Evolutionary conservation across 2,113 vertebrate genomes (phyloP).

Genomic region (Chiloscyllium plagiosum): DNA sequence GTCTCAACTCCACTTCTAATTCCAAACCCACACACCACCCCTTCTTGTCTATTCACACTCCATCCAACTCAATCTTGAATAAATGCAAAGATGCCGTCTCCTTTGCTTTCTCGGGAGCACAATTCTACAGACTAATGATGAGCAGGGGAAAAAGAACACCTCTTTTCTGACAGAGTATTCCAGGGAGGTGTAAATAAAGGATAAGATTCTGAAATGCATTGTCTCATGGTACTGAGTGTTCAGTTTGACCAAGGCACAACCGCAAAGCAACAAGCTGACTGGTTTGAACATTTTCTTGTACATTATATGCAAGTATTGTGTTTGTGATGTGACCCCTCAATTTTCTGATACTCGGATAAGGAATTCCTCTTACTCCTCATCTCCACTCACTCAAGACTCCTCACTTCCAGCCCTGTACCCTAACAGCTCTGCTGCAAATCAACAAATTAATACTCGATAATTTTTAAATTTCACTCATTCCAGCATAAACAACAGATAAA

Average conservation of each 20-base stretch:
- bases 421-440: neutral
- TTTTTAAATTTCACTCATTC: neutral
- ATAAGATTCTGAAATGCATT: neutral
- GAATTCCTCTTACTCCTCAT: no score
- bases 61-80: no score
- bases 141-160: no score
- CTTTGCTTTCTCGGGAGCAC: no score
- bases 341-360: neutral
- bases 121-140: no score
- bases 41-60: no score
- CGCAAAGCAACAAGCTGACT: neutral
- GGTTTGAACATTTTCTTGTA: neutral
- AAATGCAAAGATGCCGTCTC: no score
- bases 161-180: neutral
- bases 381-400: neutral
- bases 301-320: neutral
- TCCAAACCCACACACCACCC: no score
- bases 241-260: neutral
- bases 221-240: neutral
- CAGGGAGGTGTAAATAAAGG: neutral
- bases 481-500: neutral
- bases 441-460: neutral
- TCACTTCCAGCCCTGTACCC: neutral
- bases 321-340: neutral
- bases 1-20: no score